phyloP scores from a whole-genome alignment of 2,888 invertebrate species.

The Azorinus chamasolen region DNA sequence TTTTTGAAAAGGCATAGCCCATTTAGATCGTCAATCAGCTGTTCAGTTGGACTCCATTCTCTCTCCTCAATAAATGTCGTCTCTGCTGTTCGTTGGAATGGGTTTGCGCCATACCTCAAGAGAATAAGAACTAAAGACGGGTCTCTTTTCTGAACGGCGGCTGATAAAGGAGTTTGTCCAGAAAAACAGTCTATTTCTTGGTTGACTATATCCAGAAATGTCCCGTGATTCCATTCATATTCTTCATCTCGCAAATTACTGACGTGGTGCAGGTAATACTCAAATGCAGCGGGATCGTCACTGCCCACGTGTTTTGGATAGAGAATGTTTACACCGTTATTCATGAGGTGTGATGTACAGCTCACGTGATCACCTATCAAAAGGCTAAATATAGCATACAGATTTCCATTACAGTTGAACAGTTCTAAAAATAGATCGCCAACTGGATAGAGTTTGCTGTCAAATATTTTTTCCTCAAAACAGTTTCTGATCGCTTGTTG shows the following conservation, averaged over 20 bases:
- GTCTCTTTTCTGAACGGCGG: constrained; percentile 65
- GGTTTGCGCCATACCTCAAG: constrained; percentile 68
- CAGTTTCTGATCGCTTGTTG: constrained; percentile 60
- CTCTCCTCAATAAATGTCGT: constrained; percentile 25
- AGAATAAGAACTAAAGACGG: constrained; percentile 60
- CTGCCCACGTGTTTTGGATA: constrained; percentile 46
- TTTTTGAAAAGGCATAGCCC: constrained; percentile 68
- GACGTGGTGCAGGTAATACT: constrained; percentile 64
- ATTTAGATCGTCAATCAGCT: constrained; percentile 66
- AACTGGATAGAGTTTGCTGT: constrained; percentile 61
- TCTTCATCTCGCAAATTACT: constrained; percentile 12
- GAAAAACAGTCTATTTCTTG: constrained; percentile 54
- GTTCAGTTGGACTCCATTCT: constrained; percentile 60
- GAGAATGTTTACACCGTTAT: constrained; percentile 52
- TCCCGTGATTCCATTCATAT: constrained; percentile 1
- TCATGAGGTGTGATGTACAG: constrained; percentile 31
- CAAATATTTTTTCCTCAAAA: constrained; percentile 58
- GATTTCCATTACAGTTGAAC: constrained; percentile 63
- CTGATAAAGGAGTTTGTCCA: constrained; percentile 56
- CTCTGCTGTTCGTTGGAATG: constrained; percentile 36
- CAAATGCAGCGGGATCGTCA: constrained; percentile 55
- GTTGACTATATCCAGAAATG: constrained; percentile 50
- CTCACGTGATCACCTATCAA: constrained; percentile 48
- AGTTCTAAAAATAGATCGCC: constrained; percentile 67
- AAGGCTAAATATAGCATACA: constrained; percentile 68